Conservation (phyloP, 2,888 invertebrate genomes). For the Apamea anceps region DNA sequence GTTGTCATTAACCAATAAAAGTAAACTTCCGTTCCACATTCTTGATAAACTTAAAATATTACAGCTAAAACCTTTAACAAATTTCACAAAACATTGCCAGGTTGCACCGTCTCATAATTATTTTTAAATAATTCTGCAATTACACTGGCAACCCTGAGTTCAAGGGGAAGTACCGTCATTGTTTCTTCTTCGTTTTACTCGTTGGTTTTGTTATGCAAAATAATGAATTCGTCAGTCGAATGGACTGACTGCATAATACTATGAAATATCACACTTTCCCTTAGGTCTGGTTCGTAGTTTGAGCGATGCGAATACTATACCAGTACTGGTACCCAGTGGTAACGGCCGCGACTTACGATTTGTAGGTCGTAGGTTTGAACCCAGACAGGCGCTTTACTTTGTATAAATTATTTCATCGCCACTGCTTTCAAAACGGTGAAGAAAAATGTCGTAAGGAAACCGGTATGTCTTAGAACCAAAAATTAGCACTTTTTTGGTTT, state of each 20-base stretch:
- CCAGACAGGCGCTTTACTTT: too few species aligned
- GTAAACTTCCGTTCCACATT: constrained; percentile 2
- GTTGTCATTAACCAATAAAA: constrained; percentile 21
- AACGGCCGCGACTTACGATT: too few species aligned
- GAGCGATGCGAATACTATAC: constrained; percentile 37
- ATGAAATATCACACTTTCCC: constrained; percentile 62
- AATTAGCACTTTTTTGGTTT: too few species aligned
- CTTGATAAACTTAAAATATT: constrained; percentile 7
- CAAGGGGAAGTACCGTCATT: constrained; percentile 52
- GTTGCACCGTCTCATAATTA: constrained; percentile 32
- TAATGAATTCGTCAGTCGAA: constrained; percentile 75
- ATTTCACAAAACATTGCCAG: constrained; percentile 6
- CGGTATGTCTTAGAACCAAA: too few species aligned
- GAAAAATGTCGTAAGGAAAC: too few species aligned
- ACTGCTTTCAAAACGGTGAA: too few species aligned
- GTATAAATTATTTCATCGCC: too few species aligned
- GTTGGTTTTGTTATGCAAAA: constrained; percentile 79
- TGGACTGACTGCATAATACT: constrained; percentile 66
- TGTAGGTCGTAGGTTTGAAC: too few species aligned
- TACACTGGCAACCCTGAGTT: constrained; percentile 44
- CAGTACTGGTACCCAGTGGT: neutral
- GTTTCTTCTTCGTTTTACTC: constrained; percentile 63
- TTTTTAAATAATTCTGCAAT: constrained; percentile 52
- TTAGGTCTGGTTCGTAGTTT: constrained; percentile 20
- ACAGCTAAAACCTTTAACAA: neutral